Conservation (phyloP, 2,113 vertebrate genomes). For the Phalacrocorax carbo region DNA sequence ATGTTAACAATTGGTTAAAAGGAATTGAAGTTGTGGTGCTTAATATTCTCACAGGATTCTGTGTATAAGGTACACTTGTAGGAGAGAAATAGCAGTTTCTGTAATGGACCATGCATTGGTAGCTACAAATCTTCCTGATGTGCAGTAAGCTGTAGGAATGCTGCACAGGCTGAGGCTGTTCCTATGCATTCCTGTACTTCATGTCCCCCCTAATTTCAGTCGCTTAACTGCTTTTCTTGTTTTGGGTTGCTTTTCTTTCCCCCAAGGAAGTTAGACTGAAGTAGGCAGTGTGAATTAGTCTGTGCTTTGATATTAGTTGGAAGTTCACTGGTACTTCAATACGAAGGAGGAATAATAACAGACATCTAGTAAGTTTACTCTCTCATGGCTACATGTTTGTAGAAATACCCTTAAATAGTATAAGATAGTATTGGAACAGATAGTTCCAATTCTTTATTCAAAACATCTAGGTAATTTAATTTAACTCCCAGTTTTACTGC, state of each 20-base stretch:
- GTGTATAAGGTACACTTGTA: background rate
- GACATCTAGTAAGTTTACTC: background rate
- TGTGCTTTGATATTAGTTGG: background rate
- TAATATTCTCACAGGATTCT: background rate
- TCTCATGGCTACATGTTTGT: background rate
- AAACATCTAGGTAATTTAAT: background rate
- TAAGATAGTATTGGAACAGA: background rate
- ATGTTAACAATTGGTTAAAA: background rate
- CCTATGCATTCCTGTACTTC: background rate
- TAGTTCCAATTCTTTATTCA: background rate
- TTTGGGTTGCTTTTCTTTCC: background rate
- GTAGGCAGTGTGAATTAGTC: background rate
- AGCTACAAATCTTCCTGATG: background rate
- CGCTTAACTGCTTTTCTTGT: background rate
- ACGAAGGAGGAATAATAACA: background rate
- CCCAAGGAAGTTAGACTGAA: background rate
- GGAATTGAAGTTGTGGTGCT: background rate
- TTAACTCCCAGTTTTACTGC: background rate
- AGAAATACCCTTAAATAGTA: background rate
- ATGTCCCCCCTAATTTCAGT: background rate
- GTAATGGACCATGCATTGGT: background rate
- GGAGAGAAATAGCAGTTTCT: background rate
- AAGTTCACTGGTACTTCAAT: background rate
- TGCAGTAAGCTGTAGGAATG: background rate
- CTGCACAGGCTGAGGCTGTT: background rate